phyloP scores from a whole-genome alignment of 2,113 vertebrate species.

The Alosa alosa region DNA sequence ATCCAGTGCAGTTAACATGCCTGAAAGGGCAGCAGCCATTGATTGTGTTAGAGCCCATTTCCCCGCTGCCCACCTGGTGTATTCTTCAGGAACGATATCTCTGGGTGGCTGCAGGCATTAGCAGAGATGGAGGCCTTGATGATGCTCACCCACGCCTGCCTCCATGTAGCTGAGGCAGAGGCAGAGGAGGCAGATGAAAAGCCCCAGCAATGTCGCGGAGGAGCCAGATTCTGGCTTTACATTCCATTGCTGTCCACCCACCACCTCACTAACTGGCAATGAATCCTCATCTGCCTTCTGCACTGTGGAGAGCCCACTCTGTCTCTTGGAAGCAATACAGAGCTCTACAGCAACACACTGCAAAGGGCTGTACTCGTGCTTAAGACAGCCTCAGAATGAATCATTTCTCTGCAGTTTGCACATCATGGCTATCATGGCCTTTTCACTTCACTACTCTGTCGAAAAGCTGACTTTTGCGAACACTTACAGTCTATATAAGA shows the following conservation, averaged over 20 bases:
- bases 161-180: constrained; percentile 30
- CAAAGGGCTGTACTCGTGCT: not conserved
- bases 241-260: constrained; percentile 53
- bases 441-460: not conserved
- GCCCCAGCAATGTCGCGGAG: constrained; percentile 24
- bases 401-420: constrained; percentile 14
- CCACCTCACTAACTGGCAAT: constrained; percentile 56
- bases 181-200: constrained; percentile 49
- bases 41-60: not conserved
- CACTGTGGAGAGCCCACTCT: constrained; percentile 54
- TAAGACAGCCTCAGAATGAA: not conserved
- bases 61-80: constrained; percentile 1
- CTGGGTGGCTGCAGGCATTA: constrained; percentile 38
- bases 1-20: not conserved
- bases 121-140: constrained; percentile 35
- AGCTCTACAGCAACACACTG: constrained; percentile 16
- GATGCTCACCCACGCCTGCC: constrained; percentile 40
- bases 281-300: constrained; percentile 56
- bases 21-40: not conserved
- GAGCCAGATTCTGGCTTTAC: constrained; percentile 34
- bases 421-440: constrained; percentile 13
- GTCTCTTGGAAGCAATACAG: constrained; percentile 52
- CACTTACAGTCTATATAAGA: not conserved
- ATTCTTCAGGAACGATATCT: constrained; percentile 21
- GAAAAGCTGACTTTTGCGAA: not conserved